Conservation (phyloP, 1,140 invertebrate species). For the Danaus melanippus region DNA sequence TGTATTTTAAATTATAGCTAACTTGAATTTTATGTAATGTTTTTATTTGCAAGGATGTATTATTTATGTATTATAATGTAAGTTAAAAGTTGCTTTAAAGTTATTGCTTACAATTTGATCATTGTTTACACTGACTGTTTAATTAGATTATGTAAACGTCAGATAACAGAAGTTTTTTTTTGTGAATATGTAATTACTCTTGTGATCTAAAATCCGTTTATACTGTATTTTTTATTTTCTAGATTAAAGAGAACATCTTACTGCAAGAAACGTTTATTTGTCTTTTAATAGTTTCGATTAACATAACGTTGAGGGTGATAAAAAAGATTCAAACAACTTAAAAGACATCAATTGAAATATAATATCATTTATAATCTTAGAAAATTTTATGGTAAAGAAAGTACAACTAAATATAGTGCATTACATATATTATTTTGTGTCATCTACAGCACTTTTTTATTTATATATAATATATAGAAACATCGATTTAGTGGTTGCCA, state of each 20-base stretch:
- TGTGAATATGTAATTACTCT: constrained; percentile 73
- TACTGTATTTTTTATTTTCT: constrained; percentile 72
- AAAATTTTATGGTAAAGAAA: too few species aligned
- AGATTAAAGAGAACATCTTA: constrained; percentile 71
- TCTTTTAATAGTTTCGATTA: constrained; percentile 11
- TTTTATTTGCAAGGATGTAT: constrained; percentile 68
- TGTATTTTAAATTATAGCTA: constrained; percentile 62
- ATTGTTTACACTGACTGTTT: constrained; percentile 62
- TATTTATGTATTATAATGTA: constrained; percentile 71
- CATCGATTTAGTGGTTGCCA: neutral
- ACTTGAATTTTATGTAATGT: constrained; percentile 69
- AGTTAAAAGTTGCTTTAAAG: constrained; percentile 70
- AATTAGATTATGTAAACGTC: constrained; percentile 55
- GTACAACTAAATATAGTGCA: too few species aligned
- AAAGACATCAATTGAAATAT: too few species aligned
- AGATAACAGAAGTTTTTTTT: constrained; percentile 60
- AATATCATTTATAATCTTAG: too few species aligned
- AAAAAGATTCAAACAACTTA: too few species aligned
- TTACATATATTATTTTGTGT: too few species aligned
- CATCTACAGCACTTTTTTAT: too few species aligned
- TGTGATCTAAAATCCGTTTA: constrained; percentile 71
- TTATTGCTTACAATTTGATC: constrained; percentile 59
- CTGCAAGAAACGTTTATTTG: constrained; percentile 29
- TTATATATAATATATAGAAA: neutral
- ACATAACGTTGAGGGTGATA: too few species aligned